phyloP scores from a whole-genome alignment of 2,797 vertebrate genomes.

The Tokudaia tokunoshimensis region DNA sequence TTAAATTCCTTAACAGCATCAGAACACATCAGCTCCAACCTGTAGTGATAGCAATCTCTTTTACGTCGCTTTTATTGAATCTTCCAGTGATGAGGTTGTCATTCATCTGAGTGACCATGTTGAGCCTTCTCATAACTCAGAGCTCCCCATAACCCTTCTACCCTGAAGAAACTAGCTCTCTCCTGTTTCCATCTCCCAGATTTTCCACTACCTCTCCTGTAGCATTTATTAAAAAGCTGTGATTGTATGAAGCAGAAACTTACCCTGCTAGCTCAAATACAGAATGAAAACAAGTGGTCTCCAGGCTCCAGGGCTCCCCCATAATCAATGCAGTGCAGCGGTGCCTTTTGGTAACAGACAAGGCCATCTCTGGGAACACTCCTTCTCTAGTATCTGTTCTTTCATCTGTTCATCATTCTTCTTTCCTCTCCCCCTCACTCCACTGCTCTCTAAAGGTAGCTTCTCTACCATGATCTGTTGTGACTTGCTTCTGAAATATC shows the following conservation, averaged over 20 bases:
- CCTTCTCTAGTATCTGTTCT: neutral
- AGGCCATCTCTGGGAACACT: neutral
- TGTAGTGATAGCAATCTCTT: neutral
- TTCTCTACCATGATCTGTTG: neutral
- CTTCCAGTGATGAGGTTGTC: neutral
- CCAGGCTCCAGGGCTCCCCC: neutral
- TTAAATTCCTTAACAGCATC: neutral
- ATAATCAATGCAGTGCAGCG: too few relatives aligned
- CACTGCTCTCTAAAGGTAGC: neutral
- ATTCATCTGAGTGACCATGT: constrained; percentile 62
- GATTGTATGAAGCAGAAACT: neutral
- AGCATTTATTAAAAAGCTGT: neutral
- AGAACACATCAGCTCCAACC: neutral
- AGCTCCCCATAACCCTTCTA: neutral
- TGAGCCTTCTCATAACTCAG: neutral
- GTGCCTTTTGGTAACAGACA: neutral
- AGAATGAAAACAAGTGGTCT: neutral
- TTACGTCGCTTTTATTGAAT: too few relatives aligned
- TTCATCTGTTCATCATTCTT: neutral
- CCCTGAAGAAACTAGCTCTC: rapidly evolving
- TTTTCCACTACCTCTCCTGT: neutral
- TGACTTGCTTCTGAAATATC: neutral
- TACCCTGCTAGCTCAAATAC: neutral
- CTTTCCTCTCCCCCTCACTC: neutral
- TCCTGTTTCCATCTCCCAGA: neutral